phyloP scores from a whole-genome alignment of 2,888 invertebrate species.

The Cheilosia impressa region DNA sequence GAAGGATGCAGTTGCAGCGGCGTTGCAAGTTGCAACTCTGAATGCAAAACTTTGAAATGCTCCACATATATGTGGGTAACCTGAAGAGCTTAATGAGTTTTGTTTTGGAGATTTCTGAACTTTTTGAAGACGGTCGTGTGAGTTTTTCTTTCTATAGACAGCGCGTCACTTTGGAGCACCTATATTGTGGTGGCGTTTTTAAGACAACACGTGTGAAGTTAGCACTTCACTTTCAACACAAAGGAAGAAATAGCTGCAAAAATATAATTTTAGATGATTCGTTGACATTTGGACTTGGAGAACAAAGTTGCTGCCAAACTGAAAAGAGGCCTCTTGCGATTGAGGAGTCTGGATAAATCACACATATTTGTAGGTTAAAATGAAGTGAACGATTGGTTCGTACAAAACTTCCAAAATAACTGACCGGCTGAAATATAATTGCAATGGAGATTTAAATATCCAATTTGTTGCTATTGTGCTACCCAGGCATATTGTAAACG shows the following conservation, averaged over 20 bases:
- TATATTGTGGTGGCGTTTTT: slow-evolving; percentile 22
- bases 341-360: no score
- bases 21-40: slow-evolving; percentile 34
- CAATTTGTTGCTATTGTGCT: no score
- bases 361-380: no score
- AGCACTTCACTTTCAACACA: not conserved
- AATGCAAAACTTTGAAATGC: slow-evolving; percentile 63
- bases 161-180: slow-evolving; percentile 1
- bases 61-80: slow-evolving; percentile 13
- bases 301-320: no score
- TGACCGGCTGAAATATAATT: no score
- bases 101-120: slow-evolving; percentile 58
- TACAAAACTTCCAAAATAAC: no score
- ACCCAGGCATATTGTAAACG: no score
- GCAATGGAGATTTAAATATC: no score
- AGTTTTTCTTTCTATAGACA: slow-evolving; percentile 3
- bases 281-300: slow-evolving; percentile 12
- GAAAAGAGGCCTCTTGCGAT: no score
- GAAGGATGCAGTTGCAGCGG: slow-evolving; percentile 45
- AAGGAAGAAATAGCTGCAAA: not conserved
- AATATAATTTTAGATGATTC: slow-evolving; percentile 24
- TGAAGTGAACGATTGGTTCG: no score
- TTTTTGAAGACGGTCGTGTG: slow-evolving; percentile 30
- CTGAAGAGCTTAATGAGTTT: slow-evolving; percentile 70
- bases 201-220: slow-evolving; percentile 34